Conservation (phyloP, 2,113 vertebrate species). For the Dipodomys ordii region DNA sequence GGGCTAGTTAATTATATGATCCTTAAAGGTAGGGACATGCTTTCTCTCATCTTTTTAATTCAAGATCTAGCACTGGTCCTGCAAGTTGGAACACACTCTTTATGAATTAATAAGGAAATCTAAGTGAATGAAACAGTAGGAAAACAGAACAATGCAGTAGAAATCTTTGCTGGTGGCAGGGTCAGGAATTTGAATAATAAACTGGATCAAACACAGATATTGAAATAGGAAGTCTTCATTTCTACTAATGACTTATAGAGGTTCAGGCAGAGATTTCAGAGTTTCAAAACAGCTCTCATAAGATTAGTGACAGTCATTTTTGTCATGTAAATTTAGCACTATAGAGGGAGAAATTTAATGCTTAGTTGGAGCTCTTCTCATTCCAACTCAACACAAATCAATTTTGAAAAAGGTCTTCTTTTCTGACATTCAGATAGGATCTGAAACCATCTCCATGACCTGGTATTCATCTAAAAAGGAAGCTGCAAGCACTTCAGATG, state of each 20-base stretch:
- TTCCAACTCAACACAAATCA: rapidly evolving
- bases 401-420: neutral
- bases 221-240: neutral
- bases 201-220: neutral
- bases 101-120: neutral
- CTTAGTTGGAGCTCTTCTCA: neutral
- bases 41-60: constrained; percentile 6
- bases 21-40: neutral
- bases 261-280: neutral
- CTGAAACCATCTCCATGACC: neutral
- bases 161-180: neutral
- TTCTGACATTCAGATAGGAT: neutral
- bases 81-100: neutral
- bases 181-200: neutral
- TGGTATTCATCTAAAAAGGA: neutral
- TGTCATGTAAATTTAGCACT: constrained; percentile 15
- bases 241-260: neutral
- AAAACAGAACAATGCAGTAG: neutral
- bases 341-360: neutral
- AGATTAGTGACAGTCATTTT: neutral
- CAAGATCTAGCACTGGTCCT: neutral
- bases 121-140: neutral
- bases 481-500: neutral
- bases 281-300: constrained; percentile 1
- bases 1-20: neutral